Base-by-base conservation (phyloP, 2,113 vertebrate species). In the Hypanus sabinus region DNA sequence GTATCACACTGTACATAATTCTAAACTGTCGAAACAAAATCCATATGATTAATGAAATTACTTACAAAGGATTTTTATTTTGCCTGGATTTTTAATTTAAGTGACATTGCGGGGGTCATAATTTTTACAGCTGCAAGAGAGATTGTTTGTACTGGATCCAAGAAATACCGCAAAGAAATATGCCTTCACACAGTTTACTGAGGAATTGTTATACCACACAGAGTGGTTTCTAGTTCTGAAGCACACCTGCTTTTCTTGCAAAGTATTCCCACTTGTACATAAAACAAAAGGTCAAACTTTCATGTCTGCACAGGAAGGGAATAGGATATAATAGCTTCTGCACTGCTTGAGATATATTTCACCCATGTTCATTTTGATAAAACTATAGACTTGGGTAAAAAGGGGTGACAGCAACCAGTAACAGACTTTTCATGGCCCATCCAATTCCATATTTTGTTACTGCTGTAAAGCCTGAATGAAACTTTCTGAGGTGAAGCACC, bases 21-120 rank as follows among this genome's bases (percentile, higher is more conserved):
- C 87, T 77, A 76, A 94, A 92, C 36, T 94, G 80, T 85, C 81
- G n/a, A 83, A 81, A 93, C 94, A 91, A 80, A 90, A 95, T 80
- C 24, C 11, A n/a, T 38, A 55, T 88, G 92, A 94, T 94, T 79
- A 88, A 94, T 94, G 75, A 88, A 94, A 94, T 94, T 81, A 10
- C n/a, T 94, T 94, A 94, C 94, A 94, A 94, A 91, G 81, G 62
- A 65, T 33, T 73, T 79, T 94, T 90, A 18, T 85, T 91, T 94
- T 94, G 33, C 79, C 90, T 94, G 81, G 93, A 76, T 87, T 93
- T 85, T 94, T 93, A 70, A 90, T 94, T 36, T 94, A 55, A 68
- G 36, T 94, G 91, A 76, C 92, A 70, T 83, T 88, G 62, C 10
- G 12, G 94, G 90, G 87, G 90, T 92, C 88, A 57, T 60, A 92